These are phyloP conservation scores for Platyscapa corneri DNA, from an alignment of 1,140 invertebrate genomes.

Conservation along the genomic window DNA sequence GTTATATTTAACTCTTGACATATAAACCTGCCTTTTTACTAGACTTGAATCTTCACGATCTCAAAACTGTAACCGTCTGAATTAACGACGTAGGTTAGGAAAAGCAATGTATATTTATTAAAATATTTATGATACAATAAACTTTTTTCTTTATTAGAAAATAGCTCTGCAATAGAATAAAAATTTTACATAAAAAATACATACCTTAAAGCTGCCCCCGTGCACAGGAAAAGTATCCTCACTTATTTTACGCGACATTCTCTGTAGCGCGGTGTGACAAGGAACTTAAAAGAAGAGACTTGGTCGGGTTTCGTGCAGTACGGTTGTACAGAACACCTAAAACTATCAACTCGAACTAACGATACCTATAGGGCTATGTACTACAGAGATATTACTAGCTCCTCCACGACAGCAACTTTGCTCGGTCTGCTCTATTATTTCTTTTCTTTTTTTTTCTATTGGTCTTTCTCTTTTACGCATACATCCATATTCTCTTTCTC, in stretches of 20 bases:
- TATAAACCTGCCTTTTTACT: not conserved
- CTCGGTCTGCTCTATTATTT: constrained; percentile 14
- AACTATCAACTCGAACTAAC: not conserved
- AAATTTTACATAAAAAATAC: constrained; percentile 38
- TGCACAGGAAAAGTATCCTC: constrained; percentile 62
- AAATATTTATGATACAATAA: not conserved
- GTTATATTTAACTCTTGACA: constrained; percentile 5
- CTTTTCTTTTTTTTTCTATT: not conserved
- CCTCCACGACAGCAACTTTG: not conserved
- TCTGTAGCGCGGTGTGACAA: not conserved
- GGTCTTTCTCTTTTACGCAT: not conserved
- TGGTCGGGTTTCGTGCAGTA: not conserved
- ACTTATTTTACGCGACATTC: constrained; percentile 66
- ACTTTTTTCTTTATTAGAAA: not conserved
- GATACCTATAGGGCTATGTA: not conserved
- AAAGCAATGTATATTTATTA: not conserved
- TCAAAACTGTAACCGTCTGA: not conserved
- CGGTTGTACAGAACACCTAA: not conserved
- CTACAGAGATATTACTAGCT: not conserved
- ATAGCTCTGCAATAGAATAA: not conserved
- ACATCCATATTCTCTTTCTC: not conserved
- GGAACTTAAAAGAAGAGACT: not conserved
- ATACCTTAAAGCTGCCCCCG: constrained; percentile 68
- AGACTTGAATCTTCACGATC: not conserved
- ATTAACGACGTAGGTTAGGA: constrained; percentile 3